Evolutionary conservation across 1,140 invertebrate genomes (phyloP), one percentile per base, ranked within the genome.

Genomic region (Pseudomyrmex cubaensis): DNA sequence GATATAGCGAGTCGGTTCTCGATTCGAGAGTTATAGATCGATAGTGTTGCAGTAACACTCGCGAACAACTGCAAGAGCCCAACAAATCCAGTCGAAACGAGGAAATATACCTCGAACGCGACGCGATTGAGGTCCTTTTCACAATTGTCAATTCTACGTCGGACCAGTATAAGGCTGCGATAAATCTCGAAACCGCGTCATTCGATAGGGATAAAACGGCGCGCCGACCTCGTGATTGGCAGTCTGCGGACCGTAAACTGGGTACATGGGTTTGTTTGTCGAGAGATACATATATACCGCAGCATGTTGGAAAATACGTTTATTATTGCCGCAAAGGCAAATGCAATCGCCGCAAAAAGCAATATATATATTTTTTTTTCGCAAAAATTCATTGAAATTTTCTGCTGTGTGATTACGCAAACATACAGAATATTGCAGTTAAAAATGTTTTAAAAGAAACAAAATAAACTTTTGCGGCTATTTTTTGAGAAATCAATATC

Each of bases 301-400:
- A 59, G 35, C 44, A 5, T 17, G 64, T 80, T 52, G 66, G 22
- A 80, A 70, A 80, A 80, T 78, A 80, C 76, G 56, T 80, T 70
- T 80, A 78, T 78, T 78, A 78, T 70, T 70, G 54, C 64, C 64
- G 52, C 64, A 46, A 78, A 70, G 44, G 44, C 64, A 78, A 78
- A 78, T 78, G 64, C 64, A 52, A 20, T 48, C 22, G 66, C 44
- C 66, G 22, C 59, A 70, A 70, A 80, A 78, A 80, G 44, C 66
- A 56, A 70, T 48, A 44, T 25, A 59, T 35, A 35, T 35, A 7
- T 35, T 35, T 35, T 35, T 70, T 72, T 80, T 70, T 8, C 7
- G 44, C 20, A 1, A n/a, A 3, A 46, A 69, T 48, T 67, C 52
- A 67, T 15, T 52, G 52, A 17, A 57, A 44, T 78, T 69, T 56